phyloP scores from a whole-genome alignment of 2,888 invertebrate genomes.

The Heliconius sara region DNA sequence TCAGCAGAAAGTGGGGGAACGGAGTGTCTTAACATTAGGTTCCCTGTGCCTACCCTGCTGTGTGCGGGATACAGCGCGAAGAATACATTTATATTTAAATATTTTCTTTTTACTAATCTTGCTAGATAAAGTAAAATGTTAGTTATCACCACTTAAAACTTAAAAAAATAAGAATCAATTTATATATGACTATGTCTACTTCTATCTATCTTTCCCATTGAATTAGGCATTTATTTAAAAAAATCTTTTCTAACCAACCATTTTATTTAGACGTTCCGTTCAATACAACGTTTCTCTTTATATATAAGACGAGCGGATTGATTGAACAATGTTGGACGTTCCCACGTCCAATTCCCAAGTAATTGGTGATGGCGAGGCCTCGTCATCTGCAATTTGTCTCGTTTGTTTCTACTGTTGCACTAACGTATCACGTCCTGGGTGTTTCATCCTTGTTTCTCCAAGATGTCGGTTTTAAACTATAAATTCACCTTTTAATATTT shows the following conservation, averaged over 20 bases:
- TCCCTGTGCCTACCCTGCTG: no score
- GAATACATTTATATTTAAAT: no score
- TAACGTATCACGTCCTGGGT: slow-evolving; percentile 31
- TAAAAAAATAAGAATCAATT: no score
- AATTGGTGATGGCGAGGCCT: slow-evolving; percentile 30
- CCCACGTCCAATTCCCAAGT: slow-evolving; percentile 33
- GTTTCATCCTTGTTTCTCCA: background rate
- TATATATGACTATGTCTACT: background rate
- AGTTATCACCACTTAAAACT: no score
- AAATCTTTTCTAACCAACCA: no score
- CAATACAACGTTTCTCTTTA: background rate
- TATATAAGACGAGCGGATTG: background rate
- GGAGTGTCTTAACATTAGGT: no score
- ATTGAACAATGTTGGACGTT: slow-evolving; percentile 19
- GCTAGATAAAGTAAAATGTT: no score
- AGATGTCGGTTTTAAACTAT: background rate
- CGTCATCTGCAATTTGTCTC: slow-evolving; percentile 31
- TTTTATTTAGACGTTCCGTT: background rate
- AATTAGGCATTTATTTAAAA: background rate
- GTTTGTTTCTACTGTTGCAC: slow-evolving; percentile 27
- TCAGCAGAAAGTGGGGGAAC: no score
- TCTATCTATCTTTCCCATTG: background rate
- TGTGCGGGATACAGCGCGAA: no score
- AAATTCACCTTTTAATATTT: no score
- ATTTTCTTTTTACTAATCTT: no score